Evolutionary conservation across 2,888 invertebrate species (phyloP), one percentile per base, ranked within the genome.

Genomic region (Tipula confusa): DNA sequence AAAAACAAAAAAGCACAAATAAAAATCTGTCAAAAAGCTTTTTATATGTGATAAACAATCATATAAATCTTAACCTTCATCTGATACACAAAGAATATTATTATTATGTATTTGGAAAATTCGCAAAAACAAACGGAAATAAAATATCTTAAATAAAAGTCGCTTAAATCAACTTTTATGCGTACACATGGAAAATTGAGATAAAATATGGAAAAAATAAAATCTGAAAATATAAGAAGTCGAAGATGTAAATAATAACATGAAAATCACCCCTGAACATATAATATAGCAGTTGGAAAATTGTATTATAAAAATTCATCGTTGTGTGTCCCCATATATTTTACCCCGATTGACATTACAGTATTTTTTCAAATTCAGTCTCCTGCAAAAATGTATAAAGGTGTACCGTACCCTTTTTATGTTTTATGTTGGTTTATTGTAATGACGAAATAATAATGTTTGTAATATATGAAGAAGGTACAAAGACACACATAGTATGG

Each of bases 1-100:
- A 48, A 48, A 48, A 48, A 18, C 48, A 48, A 15, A 48, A 48
- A 48, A 48, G 18, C 15, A 18, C 48, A 48, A 15, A 48, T 18
- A 48, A 48, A 48, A 48, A 18, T 18, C 48, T 48, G 48, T 48
- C 48, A 48, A 48, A 48, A 48, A 48, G 48, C 48, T 48, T 48
- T 48, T 18, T 18, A 48, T 48, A 18, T 48, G 48, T 48, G 48
- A 48, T 48, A 48, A 48, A 48, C 48, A 48, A 48, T 48, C 48
- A 48, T 48, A 48, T 48, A 48, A 48, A 48, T 48, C 48, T 48
- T 48, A 48, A 48, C 48, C 48, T 48, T 48, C 48, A 48, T 48
- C 48, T 48, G 48, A 48, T 48, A 48, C 18, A 48, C 48, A 18
- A 48, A 48, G 48, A 48, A 48, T 48, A 48, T 48, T 48, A 48